Conservation (phyloP, 2,888 invertebrate species). For the Aphodius granarius region DNA sequence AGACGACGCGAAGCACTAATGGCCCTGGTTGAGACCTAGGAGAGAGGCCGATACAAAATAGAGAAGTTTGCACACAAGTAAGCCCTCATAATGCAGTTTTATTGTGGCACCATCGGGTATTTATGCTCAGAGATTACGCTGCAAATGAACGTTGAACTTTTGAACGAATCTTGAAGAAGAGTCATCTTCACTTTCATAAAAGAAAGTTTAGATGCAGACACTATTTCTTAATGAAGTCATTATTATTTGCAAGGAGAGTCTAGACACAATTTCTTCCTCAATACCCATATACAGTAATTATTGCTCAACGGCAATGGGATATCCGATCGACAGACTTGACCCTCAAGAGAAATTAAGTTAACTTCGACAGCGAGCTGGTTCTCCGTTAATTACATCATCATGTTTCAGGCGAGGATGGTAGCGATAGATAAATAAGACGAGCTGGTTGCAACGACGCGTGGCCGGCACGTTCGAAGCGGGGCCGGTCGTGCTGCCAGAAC, state of each 20-base stretch:
- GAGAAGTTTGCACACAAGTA: neutral
- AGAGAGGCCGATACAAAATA: neutral
- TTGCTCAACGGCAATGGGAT: neutral
- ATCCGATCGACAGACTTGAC: slow-evolving; percentile 31
- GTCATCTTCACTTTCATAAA: too few species aligned
- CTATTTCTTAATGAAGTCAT: too few species aligned
- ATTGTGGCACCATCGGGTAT: neutral
- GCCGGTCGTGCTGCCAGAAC: slow-evolving; percentile 26
- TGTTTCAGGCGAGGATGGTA: slow-evolving; percentile 34
- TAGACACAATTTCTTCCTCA: neutral
- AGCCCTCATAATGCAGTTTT: neutral
- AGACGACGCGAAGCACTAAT: neutral
- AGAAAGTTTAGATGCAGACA: neutral
- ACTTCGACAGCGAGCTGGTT: slow-evolving; percentile 42
- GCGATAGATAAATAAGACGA: slow-evolving; percentile 38
- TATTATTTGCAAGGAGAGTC: slow-evolving; percentile 1
- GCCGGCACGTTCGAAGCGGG: slow-evolving; percentile 32
- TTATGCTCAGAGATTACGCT: neutral
- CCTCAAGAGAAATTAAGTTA: slow-evolving; percentile 51
- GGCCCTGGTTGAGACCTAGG: neutral
- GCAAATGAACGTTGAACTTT: neutral
- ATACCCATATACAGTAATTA: neutral
- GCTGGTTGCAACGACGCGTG: neutral
- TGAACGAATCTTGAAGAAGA: neutral
- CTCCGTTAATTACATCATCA: slow-evolving; percentile 43